Percentiles rank a stretch among this genome's conserved stretches.
These are phyloP conservation scores for Salarias fasciatus DNA, from an alignment of 2,797 vertebrate species.

Conservation along the genomic window DNA sequence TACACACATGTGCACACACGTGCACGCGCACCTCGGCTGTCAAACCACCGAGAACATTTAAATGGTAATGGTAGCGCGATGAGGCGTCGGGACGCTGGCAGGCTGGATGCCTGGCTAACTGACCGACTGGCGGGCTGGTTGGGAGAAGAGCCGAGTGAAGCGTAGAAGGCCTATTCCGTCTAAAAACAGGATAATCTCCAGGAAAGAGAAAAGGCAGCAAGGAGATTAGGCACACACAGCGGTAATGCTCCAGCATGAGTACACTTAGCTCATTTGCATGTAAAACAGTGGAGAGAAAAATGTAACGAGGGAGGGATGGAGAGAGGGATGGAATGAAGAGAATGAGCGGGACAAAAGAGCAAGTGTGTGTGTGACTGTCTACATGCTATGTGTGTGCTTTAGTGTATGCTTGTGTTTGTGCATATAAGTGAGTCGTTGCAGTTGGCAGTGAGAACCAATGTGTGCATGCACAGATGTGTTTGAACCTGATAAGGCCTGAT, in stretches of 20 bases:
- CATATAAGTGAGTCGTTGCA: slow-evolving; percentile 47
- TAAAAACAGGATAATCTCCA: slow-evolving; percentile 80
- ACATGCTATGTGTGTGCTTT: slow-evolving; percentile 35
- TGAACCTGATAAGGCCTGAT: slow-evolving; percentile 82
- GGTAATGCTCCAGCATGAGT: slow-evolving; percentile 72
- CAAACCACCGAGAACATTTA: slow-evolving; percentile 72
- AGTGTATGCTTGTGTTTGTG: slow-evolving; percentile 39
- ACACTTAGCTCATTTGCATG: slow-evolving; percentile 79
- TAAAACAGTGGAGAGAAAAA: slow-evolving; percentile 67
- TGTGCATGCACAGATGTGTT: slow-evolving; percentile 80
- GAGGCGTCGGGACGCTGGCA: slow-evolving; percentile 59
- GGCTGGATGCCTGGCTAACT: slow-evolving; percentile 29
- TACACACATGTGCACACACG: background rate
- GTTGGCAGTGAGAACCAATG: slow-evolving; percentile 56
- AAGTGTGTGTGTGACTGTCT: slow-evolving; percentile 21
- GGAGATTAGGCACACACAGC: slow-evolving; percentile 78
- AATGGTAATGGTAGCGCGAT: slow-evolving; percentile 73
- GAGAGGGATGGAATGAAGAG: slow-evolving; percentile 58
- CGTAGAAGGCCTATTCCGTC: slow-evolving; percentile 59
- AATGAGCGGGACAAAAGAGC: slow-evolving; percentile 63
- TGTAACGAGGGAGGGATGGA: slow-evolving; percentile 57
- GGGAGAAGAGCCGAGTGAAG: slow-evolving; percentile 60
- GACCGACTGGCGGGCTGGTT: slow-evolving; percentile 46
- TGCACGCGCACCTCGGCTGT: slow-evolving; percentile 45
- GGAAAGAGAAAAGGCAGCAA: slow-evolving; percentile 77